A percentile compares a stretch with the other conserved stretches of the same genome.
Conservation (phyloP, 2,888 invertebrate genomes). For the Sturmia bella region DNA sequence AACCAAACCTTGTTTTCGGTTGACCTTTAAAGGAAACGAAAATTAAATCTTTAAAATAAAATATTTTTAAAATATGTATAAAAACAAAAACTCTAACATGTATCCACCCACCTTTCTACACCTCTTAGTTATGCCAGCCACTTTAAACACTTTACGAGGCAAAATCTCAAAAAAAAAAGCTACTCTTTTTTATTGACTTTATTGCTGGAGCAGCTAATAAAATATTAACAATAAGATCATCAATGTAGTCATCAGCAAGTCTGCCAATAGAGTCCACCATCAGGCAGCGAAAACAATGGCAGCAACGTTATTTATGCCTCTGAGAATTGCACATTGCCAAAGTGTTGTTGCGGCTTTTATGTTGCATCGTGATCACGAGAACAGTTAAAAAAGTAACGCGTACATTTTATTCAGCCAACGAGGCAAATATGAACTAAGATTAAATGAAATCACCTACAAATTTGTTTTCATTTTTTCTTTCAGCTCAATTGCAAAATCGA, state of each 20-base stretch:
- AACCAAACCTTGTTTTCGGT: constrained; percentile 55
- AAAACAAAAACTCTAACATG: constrained; percentile 48
- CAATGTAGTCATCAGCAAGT: constrained; percentile 29
- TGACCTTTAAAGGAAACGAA: constrained; percentile 54
- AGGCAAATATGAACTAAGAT: background rate
- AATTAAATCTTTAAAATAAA: constrained; percentile 37
- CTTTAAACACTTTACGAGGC: constrained; percentile 24
- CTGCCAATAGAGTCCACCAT: constrained; percentile 13
- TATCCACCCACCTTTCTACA: constrained; percentile 68
- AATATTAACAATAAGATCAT: constrained; percentile 63
- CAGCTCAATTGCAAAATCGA: constrained; percentile 76
- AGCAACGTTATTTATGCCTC: constrained; percentile 14
- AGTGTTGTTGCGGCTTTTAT: constrained; percentile 29
- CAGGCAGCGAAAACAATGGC: background rate
- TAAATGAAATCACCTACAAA: constrained; percentile 17
- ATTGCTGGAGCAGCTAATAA: constrained; percentile 58
- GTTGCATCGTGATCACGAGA: constrained; percentile 59
- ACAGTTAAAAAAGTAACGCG: constrained; percentile 23
- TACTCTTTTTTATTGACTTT: constrained; percentile 47
- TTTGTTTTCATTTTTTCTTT: constrained; percentile 19
- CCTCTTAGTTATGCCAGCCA: constrained; percentile 50
- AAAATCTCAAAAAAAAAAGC: constrained; percentile 13
- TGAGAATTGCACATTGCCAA: constrained; percentile 43
- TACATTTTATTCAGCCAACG: constrained; percentile 1
- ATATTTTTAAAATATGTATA: constrained; percentile 49